phyloP scores from a whole-genome alignment of 2,888 invertebrate genomes.

The Campoletis raptor region DNA sequence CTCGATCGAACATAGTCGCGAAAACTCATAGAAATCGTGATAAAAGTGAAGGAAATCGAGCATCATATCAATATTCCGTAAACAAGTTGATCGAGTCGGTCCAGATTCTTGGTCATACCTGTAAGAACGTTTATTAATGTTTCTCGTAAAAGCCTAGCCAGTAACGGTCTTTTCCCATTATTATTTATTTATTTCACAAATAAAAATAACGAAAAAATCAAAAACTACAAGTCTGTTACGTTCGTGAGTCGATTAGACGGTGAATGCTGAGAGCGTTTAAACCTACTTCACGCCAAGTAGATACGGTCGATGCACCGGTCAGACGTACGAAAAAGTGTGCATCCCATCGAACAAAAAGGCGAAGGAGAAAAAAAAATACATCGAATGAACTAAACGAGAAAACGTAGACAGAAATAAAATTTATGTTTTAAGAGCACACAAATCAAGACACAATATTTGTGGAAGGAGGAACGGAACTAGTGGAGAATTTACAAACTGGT shows the following conservation, averaged over 20 bases:
- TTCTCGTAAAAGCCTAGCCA: not conserved
- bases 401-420: not conserved
- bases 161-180: not conserved
- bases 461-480: not conserved
- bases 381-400: not conserved
- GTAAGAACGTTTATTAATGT: not conserved
- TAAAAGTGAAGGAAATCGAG: slow-evolving; percentile 11
- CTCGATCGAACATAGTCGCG: not conserved
- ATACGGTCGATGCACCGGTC: slow-evolving; percentile 46
- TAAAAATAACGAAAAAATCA: not conserved
- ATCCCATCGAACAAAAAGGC: slow-evolving; percentile 7
- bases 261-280: slow-evolving; percentile 18
- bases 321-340: slow-evolving; percentile 41
- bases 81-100: not conserved
- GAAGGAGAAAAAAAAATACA: slow-evolving; percentile 5
- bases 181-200: not conserved
- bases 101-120: slow-evolving; percentile 3
- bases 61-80: not conserved
- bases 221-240: not conserved
- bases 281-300: slow-evolving; percentile 39
- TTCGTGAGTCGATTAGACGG: slow-evolving; percentile 15
- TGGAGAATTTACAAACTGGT: not conserved
- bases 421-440: not conserved
- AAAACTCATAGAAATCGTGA: slow-evolving; percentile 5
- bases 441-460: slow-evolving; percentile 6